Evolutionary conservation across 2,113 vertebrate species (phyloP), one percentile per base, ranked within the genome.

Genomic region (Hucho hucho): DNA sequence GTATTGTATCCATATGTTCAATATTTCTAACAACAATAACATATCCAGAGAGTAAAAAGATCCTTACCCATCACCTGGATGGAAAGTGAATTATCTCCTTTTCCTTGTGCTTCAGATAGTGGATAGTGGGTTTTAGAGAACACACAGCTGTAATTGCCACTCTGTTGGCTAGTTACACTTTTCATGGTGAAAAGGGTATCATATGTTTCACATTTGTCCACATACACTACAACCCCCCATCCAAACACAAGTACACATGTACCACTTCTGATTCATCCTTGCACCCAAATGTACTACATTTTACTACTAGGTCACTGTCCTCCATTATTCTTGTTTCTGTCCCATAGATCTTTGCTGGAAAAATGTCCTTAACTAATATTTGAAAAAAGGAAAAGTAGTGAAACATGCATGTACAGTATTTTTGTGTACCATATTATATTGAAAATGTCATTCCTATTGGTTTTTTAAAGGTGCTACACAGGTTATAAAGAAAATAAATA

Each of bases 141-240:
- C 68, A 75, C 69, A 73, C 84, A 90, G 76, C 79, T 87, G 71
- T 90, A 90, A 12, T 6, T 81, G 20, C 87, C 84, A 64, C 69
- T 84, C 29, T 82, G 0, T 4, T 78, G 0, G 22, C 22, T 74
- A 6, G 1, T 1, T 4, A 79, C 81, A 16, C 5, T 78, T 4
- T 0, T 0, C 25, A 81, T 29, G 22, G 0, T 70, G 37, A 90
- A 80, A 49, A 0, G 2, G 0, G n/a, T 71, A 12, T 86, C 75
- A 58, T 0, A 5, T 4, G 0, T 4, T 3, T 78, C 37, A 5
- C 6, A 72, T 3, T 0, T 0, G 4, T 26, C 3, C 64, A 1
- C 4, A 0, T 6, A 0, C 0, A 80, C 66, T 46, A 9, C 47
- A 2, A 1, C 0, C 0, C 0, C 0, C 4, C 73, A 6, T 84